A percentile compares a stretch with the other conserved stretches of the same genome.
These are phyloP conservation scores for Hemitrygon akajei DNA, from an alignment of 2,797 vertebrate species.

Conservation along the genomic window DNA sequence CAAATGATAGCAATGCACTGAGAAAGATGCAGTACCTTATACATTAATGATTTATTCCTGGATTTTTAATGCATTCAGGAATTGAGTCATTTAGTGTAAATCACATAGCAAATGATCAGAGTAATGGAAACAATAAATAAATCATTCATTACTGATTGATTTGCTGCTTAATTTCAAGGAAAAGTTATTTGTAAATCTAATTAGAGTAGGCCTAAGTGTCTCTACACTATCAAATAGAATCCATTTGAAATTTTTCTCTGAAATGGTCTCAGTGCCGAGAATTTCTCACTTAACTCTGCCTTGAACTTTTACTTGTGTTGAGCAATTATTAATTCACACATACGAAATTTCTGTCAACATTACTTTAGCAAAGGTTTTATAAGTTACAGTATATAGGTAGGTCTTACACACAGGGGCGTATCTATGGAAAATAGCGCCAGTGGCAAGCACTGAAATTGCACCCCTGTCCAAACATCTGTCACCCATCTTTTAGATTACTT, in stretches of 20 bases:
- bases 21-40: neutral
- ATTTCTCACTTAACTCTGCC: neutral
- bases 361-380: neutral
- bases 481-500: no score
- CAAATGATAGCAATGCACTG: neutral
- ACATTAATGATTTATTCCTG: neutral
- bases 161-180: conserved; percentile 8
- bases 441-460: no score
- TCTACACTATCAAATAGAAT: neutral
- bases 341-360: neutral
- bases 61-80: neutral
- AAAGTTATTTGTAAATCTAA: conserved; percentile 2
- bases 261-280: neutral
- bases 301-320: neutral
- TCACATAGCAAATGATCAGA: conserved; percentile 2
- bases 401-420: no score
- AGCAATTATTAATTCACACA: neutral
- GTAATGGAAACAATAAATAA: conserved; percentile 28
- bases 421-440: no score
- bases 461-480: no score
- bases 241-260: neutral
- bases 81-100: conserved; percentile 7
- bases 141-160: conserved; percentile 12
- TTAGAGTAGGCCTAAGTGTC: neutral
- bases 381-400: neutral